A percentile compares a stretch with the other conserved stretches of the same genome.
These are phyloP conservation scores for Chymomyza procnemis DNA, from an alignment of 2,888 invertebrate genomes.

Conservation along the genomic window DNA sequence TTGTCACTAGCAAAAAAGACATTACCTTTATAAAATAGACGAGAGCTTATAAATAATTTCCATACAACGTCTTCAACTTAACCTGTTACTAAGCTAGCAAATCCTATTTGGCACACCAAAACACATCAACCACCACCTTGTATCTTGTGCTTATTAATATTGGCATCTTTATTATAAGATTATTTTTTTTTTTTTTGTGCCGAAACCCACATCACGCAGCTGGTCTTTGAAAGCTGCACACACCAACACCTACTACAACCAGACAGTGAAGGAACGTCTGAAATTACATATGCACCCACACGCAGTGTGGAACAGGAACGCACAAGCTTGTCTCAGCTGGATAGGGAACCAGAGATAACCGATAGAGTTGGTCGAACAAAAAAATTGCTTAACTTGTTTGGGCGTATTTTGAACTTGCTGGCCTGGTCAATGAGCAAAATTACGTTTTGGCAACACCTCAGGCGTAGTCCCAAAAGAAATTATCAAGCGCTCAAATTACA, in stretches of 20 bases:
- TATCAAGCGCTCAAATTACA: conserved; percentile 63
- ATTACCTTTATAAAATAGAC: too few species aligned
- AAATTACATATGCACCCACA: conserved; percentile 68
- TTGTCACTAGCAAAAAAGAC: too few species aligned
- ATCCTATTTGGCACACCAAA: background rate
- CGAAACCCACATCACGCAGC: conserved; percentile 46
- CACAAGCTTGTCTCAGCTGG: background rate
- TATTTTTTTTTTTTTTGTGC: background rate
- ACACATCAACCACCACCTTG: conserved; percentile 23
- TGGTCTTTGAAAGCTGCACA: conserved; percentile 41
- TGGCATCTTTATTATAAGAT: too few species aligned
- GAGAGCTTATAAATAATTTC: too few species aligned
- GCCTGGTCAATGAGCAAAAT: conserved; percentile 58
- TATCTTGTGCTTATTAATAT: background rate
- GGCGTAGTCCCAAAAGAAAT: conserved; percentile 29
- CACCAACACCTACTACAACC: conserved; percentile 11
- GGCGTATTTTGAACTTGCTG: background rate
- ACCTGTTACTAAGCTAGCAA: background rate
- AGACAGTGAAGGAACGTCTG: conserved; percentile 55
- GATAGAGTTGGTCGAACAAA: background rate
- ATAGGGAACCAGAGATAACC: too few species aligned
- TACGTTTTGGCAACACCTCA: conserved; percentile 13
- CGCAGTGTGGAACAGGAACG: conserved; percentile 5
- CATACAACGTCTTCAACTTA: background rate
- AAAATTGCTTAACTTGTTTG: conserved; percentile 8